Base-by-base conservation (phyloP, 2,113 vertebrate species). In the Ramphastos sulfuratus region DNA sequence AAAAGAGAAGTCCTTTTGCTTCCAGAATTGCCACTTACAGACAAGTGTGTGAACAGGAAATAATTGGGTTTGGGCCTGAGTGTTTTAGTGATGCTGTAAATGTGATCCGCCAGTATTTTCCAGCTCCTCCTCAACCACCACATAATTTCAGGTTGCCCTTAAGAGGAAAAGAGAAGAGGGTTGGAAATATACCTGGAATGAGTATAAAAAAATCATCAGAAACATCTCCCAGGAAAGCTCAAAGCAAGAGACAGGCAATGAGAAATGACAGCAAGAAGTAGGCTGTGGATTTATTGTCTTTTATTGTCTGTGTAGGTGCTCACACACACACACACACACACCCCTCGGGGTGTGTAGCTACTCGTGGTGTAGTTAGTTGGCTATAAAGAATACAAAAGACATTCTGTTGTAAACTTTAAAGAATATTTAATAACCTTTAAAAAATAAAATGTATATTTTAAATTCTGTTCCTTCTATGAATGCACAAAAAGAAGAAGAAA, bases 361-460 rank as follows among this genome's bases (percentile, higher is more conserved):
- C 10, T 83, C 33, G 60, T 39, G 75, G 44, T 60, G 72, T 20
- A 71, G 50, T 60, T 55, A 65, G 78, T 35, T 76, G 42, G 52
- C 81, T 89, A 74, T 28, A 97, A 97, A 96, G 74, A 97, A 97
- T 79, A 96, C 96, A 95, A 93, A 96, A 95, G 95, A 95, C 96
- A 80, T 93, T 94, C 42, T 71, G 76, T 76, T 90, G 81, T 96
- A 96, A 95, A 95, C 69, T 95, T 97, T 87, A 92, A 96, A 95
- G 93, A 96, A 90, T 96, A 95, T 97, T 97, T 97, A 97, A 97
- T 97, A 96, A 94, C 56, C 83, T 87, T 94, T 95, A 27, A 97
- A 97, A 97, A 97, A 97, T 96, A 97, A 97, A 95, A 96, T 82
- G 94, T 96, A 85, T 96, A 83, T 86, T 94, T 94, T 75, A 85